phyloP scores from a whole-genome alignment of 23 tunicate species.

The Botrylloides violaceus region DNA sequence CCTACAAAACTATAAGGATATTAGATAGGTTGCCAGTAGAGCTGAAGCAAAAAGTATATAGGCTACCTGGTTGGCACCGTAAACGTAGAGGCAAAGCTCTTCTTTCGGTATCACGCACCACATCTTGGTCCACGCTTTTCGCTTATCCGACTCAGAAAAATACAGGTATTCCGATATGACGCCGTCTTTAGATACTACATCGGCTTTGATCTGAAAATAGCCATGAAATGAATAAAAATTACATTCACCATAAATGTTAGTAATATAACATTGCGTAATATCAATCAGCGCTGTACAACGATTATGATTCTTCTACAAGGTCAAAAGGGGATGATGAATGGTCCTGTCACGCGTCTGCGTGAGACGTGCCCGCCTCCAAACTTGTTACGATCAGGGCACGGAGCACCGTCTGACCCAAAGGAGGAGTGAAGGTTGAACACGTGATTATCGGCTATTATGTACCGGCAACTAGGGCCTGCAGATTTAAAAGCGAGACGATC shows the following conservation, averaged over 20 bases:
- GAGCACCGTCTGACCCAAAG: constrained; percentile 67
- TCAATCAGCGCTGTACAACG: background rate
- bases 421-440: background rate
- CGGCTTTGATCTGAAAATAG: constrained; percentile 62
- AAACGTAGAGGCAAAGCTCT: constrained; percentile 76
- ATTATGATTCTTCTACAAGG: constrained; percentile 44
- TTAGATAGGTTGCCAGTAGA: too few relatives aligned
- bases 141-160: constrained; percentile 64
- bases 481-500: too few relatives aligned
- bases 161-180: constrained; percentile 70
- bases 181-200: constrained; percentile 58
- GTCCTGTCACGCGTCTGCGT: constrained; percentile 25
- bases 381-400: constrained; percentile 70
- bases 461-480: background rate
- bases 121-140: constrained; percentile 49
- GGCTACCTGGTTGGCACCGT: constrained; percentile 88
- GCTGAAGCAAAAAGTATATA: too few relatives aligned
- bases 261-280: background rate
- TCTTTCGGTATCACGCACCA: constrained; percentile 93
- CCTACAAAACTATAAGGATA: too few relatives aligned
- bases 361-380: constrained; percentile 62
- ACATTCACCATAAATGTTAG: constrained; percentile 13
- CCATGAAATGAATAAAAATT: background rate
- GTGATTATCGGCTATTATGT: background rate
- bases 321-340: constrained; percentile 65